Conservation (phyloP, 2,113 vertebrate genomes). For the Pedetes capensis region DNA sequence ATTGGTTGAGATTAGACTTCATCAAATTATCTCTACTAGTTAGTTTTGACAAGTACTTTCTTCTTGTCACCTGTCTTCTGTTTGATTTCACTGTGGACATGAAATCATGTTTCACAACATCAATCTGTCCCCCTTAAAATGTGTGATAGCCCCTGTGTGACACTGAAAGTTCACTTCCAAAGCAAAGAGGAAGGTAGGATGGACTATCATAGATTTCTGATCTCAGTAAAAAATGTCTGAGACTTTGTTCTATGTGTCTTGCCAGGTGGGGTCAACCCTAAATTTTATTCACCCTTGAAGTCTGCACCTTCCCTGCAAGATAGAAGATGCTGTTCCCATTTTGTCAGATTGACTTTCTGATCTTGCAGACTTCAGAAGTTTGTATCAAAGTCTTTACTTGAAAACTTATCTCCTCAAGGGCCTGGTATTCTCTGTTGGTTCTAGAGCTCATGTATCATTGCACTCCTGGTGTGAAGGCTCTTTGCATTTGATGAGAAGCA, state of each 20-base stretch:
- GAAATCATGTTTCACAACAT: not conserved
- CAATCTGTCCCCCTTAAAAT: slow-evolving; percentile 18
- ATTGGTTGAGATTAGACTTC: not conserved
- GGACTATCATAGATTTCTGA: not conserved
- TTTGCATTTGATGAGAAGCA: slow-evolving; percentile 69
- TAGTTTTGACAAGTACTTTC: not conserved
- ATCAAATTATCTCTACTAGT: not conserved
- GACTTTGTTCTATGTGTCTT: not conserved
- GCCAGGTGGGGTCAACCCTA: not conserved
- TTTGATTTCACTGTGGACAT: slow-evolving; percentile 18
- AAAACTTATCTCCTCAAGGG: slow-evolving; percentile 70
- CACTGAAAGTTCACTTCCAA: not conserved
- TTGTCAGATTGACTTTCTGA: slow-evolving; percentile 52
- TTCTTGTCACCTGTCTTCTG: slow-evolving; percentile 1
- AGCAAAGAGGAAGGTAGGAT: not conserved
- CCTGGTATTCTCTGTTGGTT: slow-evolving; percentile 52
- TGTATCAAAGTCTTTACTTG: slow-evolving; percentile 74
- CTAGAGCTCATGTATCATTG: slow-evolving; percentile 52
- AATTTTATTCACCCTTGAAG: not conserved
- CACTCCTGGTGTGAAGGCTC: slow-evolving; percentile 46
- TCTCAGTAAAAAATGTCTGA: not conserved
- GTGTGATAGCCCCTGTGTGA: not conserved
- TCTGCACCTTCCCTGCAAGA: accelerated
- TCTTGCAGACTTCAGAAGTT: slow-evolving; percentile 75
- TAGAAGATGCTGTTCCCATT: slow-evolving; percentile 64